Base-by-base conservation (phyloP, 2,113 vertebrate species). In the Halichoeres trimaculatus region DNA sequence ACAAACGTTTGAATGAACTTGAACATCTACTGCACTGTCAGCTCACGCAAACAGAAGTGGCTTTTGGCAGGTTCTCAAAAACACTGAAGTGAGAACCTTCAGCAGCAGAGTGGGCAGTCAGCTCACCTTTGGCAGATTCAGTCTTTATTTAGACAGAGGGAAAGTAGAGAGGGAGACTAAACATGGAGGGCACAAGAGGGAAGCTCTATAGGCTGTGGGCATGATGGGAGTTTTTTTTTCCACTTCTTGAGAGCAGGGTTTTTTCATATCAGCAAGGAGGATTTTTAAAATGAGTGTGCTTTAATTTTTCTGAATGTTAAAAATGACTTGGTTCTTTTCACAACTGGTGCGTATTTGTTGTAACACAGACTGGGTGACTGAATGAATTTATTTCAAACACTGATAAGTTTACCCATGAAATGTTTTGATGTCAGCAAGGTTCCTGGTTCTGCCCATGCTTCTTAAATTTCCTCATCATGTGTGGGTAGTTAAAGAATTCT, bases 41-140 rank as follows among this genome's bases (percentile, higher is more conserved):
- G 80, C 83, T 66, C 76, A 80, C 52, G 47, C 81, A 66, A 76
- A 54, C 77, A 81, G 38, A 70, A 87, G 82, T 89, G 87, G 85
- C 87, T 78, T 87, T 90, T 86, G 88, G 85, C 84, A 87, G 87
- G 76, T 88, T 87, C 89, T 90, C 86, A 83, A 89, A 89, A 85
- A 86, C 80, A 87, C 67, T 81, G 76, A 85, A 87, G 83, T 88
- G 84, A 81, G 81, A 89, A 91, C 83, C 77, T 89, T 72, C 76
- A 78, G 81, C 75, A 30, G 76, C 70, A 80, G 90, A 91, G 90
- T 89, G 87, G 90, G 90, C 89, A 87, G 90, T 80, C 73, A 77
- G 76, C 61, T 88, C 84, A 89, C 89, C 90, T 87, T 78, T 91
- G 83, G 61, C 85, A 60, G 65, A 47, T 78, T 71, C 20, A 88